phyloP scores from a whole-genome alignment of 1,140 invertebrate species.

The Magallana angulata region DNA sequence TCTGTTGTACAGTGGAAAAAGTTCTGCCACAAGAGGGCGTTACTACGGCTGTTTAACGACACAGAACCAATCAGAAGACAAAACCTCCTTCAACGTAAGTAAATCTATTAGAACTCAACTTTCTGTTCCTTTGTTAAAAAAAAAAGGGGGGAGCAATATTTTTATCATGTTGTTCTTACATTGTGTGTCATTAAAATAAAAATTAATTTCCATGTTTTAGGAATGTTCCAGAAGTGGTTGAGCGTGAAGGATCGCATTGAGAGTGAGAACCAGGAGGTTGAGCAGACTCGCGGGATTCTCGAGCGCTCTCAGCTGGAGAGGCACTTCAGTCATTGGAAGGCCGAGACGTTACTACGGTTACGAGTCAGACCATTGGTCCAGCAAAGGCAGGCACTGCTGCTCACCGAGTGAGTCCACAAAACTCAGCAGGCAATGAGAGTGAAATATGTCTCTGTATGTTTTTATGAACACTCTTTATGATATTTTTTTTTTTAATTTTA shows the following conservation, averaged over 20 bases:
- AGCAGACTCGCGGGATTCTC: slow-evolving; percentile 45
- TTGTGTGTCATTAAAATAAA: not conserved
- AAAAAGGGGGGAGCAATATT: too few species aligned
- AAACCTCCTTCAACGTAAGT: slow-evolving; percentile 48
- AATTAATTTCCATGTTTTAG: slow-evolving; percentile 34
- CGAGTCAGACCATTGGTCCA: slow-evolving; percentile 58
- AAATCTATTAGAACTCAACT: not conserved
- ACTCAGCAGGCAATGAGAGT: too few species aligned
- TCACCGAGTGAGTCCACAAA: slow-evolving; percentile 44
- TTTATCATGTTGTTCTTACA: not conserved
- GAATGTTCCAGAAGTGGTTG: slow-evolving; percentile 58
- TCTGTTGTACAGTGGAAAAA: slow-evolving; percentile 54
- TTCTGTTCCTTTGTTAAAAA: too few species aligned
- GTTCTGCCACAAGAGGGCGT: slow-evolving; percentile 53
- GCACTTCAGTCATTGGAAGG: slow-evolving; percentile 53
- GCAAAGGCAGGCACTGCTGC: slow-evolving; percentile 44
- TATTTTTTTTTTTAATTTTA: slow-evolving; percentile 39
- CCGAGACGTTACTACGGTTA: slow-evolving; percentile 44
- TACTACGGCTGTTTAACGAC: slow-evolving; percentile 39
- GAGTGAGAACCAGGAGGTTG: slow-evolving; percentile 52
- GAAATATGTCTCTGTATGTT: too few species aligned
- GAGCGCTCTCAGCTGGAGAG: slow-evolving; percentile 51
- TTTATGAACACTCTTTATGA: too few species aligned
- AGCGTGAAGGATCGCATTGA: slow-evolving; percentile 49
- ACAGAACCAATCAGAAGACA: slow-evolving; percentile 54